A percentile compares a stretch with the other conserved stretches of the same genome.
Conservation (phyloP, 2,113 vertebrate species). For the Spheniscus mendiculus region DNA sequence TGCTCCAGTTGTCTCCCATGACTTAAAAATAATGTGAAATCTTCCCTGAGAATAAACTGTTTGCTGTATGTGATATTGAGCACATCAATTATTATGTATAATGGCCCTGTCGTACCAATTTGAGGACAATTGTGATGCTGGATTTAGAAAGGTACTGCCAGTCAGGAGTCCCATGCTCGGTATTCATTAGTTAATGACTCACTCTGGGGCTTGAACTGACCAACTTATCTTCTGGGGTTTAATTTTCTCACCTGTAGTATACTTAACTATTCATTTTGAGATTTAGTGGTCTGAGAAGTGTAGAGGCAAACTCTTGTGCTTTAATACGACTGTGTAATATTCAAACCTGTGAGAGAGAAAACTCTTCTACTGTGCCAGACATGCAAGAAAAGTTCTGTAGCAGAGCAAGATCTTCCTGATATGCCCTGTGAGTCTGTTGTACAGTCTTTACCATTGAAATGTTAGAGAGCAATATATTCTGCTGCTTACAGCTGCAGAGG, state of each 20-base stretch:
- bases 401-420: background rate
- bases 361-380: background rate
- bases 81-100: background rate
- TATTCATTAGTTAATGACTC: background rate
- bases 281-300: background rate
- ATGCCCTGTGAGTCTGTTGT: background rate
- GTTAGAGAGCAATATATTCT: background rate
- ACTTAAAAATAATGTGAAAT: background rate
- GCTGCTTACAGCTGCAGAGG: background rate
- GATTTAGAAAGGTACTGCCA: background rate
- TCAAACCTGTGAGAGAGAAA: background rate
- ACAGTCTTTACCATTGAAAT: background rate
- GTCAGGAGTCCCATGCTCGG: background rate
- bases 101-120: background rate
- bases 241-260: background rate
- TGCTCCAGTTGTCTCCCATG: background rate
- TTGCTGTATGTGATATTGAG: background rate
- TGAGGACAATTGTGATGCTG: background rate
- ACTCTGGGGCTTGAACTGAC: background rate
- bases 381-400: background rate
- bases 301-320: background rate
- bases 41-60: background rate
- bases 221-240: background rate
- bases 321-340: background rate
- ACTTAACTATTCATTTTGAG: background rate